Base-by-base conservation (phyloP, 2,113 vertebrate genomes). In the Cyanoramphus novaezelandiae region DNA sequence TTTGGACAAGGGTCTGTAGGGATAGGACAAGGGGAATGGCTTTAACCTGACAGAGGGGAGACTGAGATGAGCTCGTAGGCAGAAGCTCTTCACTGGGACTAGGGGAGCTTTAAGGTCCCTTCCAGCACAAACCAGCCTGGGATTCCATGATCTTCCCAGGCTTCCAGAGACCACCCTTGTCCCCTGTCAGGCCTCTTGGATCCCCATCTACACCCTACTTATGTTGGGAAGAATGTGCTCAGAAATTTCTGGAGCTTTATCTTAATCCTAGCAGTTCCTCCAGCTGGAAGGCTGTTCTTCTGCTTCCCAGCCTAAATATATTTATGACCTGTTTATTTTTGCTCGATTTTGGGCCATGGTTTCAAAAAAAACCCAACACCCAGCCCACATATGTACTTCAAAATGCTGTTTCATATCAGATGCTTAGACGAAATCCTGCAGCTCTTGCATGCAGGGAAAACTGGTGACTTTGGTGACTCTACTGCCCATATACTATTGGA, bases 281-380 rank as follows among this genome's bases (percentile, higher is more conserved):
- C 59, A 92, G 65, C 49, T 76, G 57, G 70, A 94, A 95, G 55
- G 62, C 77, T 79, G 88, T 55, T 64, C 89, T 71, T 65, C 84
- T 95, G 69, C 39, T 87, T 97, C 87, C 82, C 91, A 89, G 90
- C 25, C 93, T 97, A 85, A 96, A 95, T 85, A 90, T 91, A 95
- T 44, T 67, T 95, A 76, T 91, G 92, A 95, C 94, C 91, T 91
- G 87, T 84, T 96, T 95, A 88, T 94, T 85, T 96, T 93, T 85
- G 67, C 93, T 72, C 91, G 74, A 75, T 91, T 91, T 37, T 4
- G 74, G 82, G 88, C 82, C 64, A 70, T 83, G 85, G 80, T 96
- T 94, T 86, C 59, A 82, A 72, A 90, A 93, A 95, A 86, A 94
- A 88, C 72, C 1, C 78, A 96, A 92, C 94, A 91, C 90, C 85